Conservation (phyloP, 2,113 vertebrate species). For the Hyperoodon ampullatus region DNA sequence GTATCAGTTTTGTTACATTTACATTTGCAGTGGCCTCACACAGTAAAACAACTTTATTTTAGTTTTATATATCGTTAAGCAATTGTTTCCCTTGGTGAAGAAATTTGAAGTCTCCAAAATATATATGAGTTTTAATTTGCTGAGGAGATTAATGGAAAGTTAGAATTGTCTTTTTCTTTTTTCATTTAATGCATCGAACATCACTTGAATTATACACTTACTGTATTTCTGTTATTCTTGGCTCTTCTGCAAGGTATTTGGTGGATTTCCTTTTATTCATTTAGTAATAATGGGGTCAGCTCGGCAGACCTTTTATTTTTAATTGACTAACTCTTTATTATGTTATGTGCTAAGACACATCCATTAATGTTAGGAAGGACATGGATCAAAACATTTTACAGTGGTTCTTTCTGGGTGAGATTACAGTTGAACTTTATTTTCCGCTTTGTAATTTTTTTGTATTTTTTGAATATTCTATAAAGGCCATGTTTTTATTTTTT, state of each 20-base stretch:
- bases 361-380: neutral
- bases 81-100: slow-evolving; percentile 50
- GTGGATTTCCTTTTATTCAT: slow-evolving; percentile 62
- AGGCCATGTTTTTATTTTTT: neutral
- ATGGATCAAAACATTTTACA: neutral
- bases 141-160: slow-evolving; percentile 15
- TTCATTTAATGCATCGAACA: slow-evolving; percentile 13
- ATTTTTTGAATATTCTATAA: slow-evolving; percentile 22
- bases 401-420: neutral
- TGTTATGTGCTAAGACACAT: neutral
- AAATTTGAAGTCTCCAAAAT: slow-evolving; percentile 24
- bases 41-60: slow-evolving; percentile 70
- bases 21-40: slow-evolving; percentile 34
- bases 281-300: slow-evolving; percentile 48
- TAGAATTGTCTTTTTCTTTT: slow-evolving; percentile 37
- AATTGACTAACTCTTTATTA: neutral
- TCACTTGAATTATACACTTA: slow-evolving; percentile 60
- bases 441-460: neutral
- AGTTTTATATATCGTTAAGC: slow-evolving; percentile 46
- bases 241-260: slow-evolving; percentile 31
- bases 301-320: slow-evolving; percentile 49
- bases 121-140: slow-evolving; percentile 22
- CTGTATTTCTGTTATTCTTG: slow-evolving; percentile 68
- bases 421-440: slow-evolving; percentile 17
- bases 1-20: slow-evolving; percentile 65